Conservation (phyloP, 1,140 invertebrate species). For the Trachelipus rathkii region DNA sequence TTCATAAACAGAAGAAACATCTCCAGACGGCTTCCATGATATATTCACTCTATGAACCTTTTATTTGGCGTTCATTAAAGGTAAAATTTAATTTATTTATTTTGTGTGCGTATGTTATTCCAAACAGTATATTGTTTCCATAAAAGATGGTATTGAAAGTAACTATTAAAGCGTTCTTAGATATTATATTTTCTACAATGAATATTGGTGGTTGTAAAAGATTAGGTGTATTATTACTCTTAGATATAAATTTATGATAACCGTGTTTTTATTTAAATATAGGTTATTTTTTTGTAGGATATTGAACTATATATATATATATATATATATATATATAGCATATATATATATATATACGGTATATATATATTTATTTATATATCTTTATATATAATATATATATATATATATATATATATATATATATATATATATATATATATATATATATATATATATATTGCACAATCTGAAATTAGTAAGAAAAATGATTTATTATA, state of each 20-base stretch:
- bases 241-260: too few relatives aligned
- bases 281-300: too few relatives aligned
- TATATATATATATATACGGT: background rate
- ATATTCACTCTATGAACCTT: conserved; percentile 38
- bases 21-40: conserved; percentile 31
- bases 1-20: conserved; percentile 39
- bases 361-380: background rate
- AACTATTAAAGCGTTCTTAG: too few relatives aligned
- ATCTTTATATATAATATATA: background rate
- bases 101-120: background rate
- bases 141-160: too few relatives aligned
- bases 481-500: background rate
- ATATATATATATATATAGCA: too few relatives aligned
- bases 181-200: too few relatives aligned
- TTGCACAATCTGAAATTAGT: background rate
- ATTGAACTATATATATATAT: too few relatives aligned
- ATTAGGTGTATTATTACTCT: too few relatives aligned
- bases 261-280: too few relatives aligned
- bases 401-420: background rate
- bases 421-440: background rate
- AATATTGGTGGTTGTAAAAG: too few relatives aligned
- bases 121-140: too few relatives aligned
- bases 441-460: conserved; percentile 1
- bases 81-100: background rate
- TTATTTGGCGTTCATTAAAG: conserved; percentile 42